Base-by-base conservation (phyloP, 2,797 vertebrate species). In the Aeoliscus strigatus region DNA sequence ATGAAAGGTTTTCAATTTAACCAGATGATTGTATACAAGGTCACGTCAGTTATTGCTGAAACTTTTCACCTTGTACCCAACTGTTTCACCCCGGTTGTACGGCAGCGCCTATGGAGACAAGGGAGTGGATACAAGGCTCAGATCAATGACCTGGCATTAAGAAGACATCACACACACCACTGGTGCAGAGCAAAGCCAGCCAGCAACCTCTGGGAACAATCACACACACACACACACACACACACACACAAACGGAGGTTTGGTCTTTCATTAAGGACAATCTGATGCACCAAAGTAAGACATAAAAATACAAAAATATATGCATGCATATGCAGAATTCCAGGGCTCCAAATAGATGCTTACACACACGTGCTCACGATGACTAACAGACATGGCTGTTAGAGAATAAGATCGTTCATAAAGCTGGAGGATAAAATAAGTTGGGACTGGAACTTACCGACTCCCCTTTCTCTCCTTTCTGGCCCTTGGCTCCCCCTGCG, bases 381-480 rank as follows among this genome's bases (percentile, higher is more conserved):
- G n/a, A n/a, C n/a, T n/a, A n/a, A n/a, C n/a, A n/a, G n/a, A n/a
- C n/a, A n/a, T n/a, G n/a, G n/a, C n/a, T n/a, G n/a, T n/a, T n/a
- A n/a, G n/a, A n/a, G n/a, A n/a, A n/a, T n/a, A n/a, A n/a, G n/a
- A n/a, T n/a, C n/a, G n/a, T n/a, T n/a, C n/a, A n/a, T n/a, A n/a
- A n/a, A n/a, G n/a, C n/a, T n/a, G n/a, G n/a, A n/a, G n/a, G n/a
- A n/a, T n/a, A n/a, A n/a, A n/a, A n/a, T n/a, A n/a, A n/a, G n/a
- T n/a, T n/a, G n/a, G 35, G 43, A 67, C 17, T 75, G 66, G 60
- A 70, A 80, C 85, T 86, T 73, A 89, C 87, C 80, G 32, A 2
- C 24, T 86, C 81, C 61, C 84, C 87, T 67, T 75, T 83, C 44
- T 84, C 85, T 64, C 86, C 87, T 68, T 88, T 89, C 64, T 70